Base-by-base conservation (phyloP, 2,797 vertebrate species). In the Gila robusta region DNA sequence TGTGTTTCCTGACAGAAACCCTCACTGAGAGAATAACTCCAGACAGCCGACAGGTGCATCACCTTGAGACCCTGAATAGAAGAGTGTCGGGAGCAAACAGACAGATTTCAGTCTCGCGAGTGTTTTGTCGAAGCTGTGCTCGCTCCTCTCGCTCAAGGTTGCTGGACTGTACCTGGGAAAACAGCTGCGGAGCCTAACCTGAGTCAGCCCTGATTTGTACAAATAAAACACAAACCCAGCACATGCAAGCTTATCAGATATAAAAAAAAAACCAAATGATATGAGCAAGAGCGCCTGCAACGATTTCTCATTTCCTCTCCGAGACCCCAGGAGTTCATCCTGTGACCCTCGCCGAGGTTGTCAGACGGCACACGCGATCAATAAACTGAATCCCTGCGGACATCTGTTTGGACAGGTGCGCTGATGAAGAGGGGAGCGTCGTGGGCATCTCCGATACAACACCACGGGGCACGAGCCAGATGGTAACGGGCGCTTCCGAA, bases 361-460 rank as follows among this genome's bases (percentile, higher is more conserved):
- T 62, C 28, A 79, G 79, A 81, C 88, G 89, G 89, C 90, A 91
- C 86, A 78, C 70, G 49, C 91, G 81, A 92, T 90, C 69, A 64
- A 52, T 80, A 87, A 88, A 88, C 47, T 39, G 79, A 94, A 93
- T 93, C 93, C 94, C 93, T 16, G 91, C 86, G 93, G 94, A 95
- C 96, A 96, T 96, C 95, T 96, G 95, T 94, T 96, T 94, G 95
- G 94, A 93, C 96, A 96, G 95, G 95, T 96, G 95, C 90, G 86
- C 91, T 93, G 94, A 96, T 96, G 95, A 95, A 94, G 93, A 94
- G 89, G 91, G 93, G 89, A 83, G 86, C 23, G 28, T 47, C 56
- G 21, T 67, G 76, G 37, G 47, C 66, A 62, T 79, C 66, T 79
- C 52, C 49, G 11, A 77, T 66, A 52, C 32, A 77, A 67, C 32